Evolutionary conservation across 92 coral and sea anemone species (phyloP).

Genomic region (Palythoa caribaeorum): DNA sequence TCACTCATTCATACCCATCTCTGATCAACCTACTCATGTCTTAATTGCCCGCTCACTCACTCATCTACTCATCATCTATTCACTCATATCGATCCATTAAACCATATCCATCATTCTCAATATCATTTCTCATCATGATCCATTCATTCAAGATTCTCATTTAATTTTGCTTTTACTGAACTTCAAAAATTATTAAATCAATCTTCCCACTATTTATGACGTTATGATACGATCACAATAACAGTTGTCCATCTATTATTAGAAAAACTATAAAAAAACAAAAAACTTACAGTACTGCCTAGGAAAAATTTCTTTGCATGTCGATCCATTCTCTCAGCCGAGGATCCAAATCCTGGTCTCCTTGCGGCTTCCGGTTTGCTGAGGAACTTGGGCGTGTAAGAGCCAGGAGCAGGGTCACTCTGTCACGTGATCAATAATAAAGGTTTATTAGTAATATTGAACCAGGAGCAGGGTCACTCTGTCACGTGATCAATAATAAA

Average conservation of each 20-base stretch:
- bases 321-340: constrained; percentile 95
- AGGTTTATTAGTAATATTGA: constrained; percentile 10
- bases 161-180: background rate
- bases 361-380: constrained; percentile 77
- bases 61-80: background rate
- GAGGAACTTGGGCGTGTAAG: constrained; percentile 80
- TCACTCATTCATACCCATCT: background rate
- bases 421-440: constrained; percentile 21
- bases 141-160: background rate
- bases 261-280: background rate
- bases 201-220: no score
- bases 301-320: constrained; percentile 92
- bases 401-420: constrained; percentile 95
- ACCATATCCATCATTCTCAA: background rate
- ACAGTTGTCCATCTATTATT: background rate
- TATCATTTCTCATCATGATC: no score
- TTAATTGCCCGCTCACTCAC: background rate
- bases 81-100: background rate
- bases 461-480: constrained; percentile 96
- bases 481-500: background rate
- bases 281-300: constrained; percentile 85
- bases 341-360: constrained; percentile 95
- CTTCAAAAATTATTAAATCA: no score
- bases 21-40: background rate
- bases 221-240: background rate